Conservation (phyloP, 1,140 invertebrate genomes). For the Drosophila subpulchrella region DNA sequence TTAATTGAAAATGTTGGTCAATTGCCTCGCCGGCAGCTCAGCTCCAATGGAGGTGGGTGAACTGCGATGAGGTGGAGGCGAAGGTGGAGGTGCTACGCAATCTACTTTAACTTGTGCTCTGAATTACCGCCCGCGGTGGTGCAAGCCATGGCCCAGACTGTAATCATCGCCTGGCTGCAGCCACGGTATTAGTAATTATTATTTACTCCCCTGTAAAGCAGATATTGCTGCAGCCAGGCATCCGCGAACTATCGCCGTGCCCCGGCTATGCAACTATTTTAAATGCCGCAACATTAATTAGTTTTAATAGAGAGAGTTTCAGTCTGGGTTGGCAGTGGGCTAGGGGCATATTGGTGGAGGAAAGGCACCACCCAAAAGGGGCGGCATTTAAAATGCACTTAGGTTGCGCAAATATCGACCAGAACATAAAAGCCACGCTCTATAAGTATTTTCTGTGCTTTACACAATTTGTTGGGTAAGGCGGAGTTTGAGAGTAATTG, state of each 20-base stretch:
- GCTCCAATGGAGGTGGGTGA: background rate
- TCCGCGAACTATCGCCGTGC: background rate
- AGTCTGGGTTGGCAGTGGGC: background rate
- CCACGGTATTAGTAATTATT: slow-evolving; percentile 54
- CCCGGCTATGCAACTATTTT: background rate
- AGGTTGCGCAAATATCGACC: background rate
- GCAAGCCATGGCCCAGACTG: slow-evolving; percentile 9
- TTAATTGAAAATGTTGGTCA: slow-evolving; percentile 84
- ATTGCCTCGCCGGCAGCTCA: slow-evolving; percentile 64
- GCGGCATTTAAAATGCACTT: slow-evolving; percentile 16
- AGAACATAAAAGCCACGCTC: background rate
- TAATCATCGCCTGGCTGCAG: slow-evolving; percentile 46
- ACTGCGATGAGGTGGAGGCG: background rate
- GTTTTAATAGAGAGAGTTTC: slow-evolving; percentile 62
- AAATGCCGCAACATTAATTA: slow-evolving; percentile 58
- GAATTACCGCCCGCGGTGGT: slow-evolving; percentile 15
- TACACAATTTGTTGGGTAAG: background rate
- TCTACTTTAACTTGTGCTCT: slow-evolving; percentile 24
- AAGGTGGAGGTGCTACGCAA: slow-evolving; percentile 21
- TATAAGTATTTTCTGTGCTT: background rate
- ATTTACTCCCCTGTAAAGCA: slow-evolving; percentile 23
- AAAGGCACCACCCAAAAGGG: background rate
- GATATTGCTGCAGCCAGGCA: slow-evolving; percentile 40
- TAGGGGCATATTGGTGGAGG: slow-evolving; percentile 20
- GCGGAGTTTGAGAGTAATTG: no score